Percentiles rank a stretch among this genome's conserved stretches.
phyloP scores from a whole-genome alignment of 2,797 vertebrate species.

The Pseudomugil gertrudae region DNA sequence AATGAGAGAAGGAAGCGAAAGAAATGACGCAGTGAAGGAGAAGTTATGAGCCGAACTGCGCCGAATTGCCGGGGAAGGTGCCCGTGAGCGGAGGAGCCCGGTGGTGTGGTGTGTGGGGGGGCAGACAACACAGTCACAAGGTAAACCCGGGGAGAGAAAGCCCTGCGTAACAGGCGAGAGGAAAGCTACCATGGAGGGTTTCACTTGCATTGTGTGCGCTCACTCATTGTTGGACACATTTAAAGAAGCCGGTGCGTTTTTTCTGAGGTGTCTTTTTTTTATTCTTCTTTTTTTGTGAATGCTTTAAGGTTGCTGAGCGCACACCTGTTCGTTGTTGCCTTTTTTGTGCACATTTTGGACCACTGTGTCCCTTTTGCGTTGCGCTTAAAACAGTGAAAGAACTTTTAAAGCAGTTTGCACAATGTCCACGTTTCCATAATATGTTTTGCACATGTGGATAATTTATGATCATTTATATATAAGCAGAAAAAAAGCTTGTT shows the following conservation, averaged over 20 bases:
- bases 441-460: slow-evolving; percentile 19
- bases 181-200: background rate
- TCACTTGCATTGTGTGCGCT: background rate
- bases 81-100: slow-evolving; percentile 59
- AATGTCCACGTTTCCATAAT: background rate
- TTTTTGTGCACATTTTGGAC: slow-evolving; percentile 60
- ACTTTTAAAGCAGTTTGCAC: background rate
- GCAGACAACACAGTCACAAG: slow-evolving; percentile 68
- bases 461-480: background rate
- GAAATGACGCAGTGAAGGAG: slow-evolving; percentile 22
- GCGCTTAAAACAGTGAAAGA: slow-evolving; percentile 1
- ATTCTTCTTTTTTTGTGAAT: slow-evolving; percentile 42
- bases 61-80: slow-evolving; percentile 60
- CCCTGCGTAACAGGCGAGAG: slow-evolving; percentile 6
- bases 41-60: slow-evolving; percentile 53
- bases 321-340: slow-evolving; percentile 75
- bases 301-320: slow-evolving; percentile 41
- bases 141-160: slow-evolving; percentile 61
- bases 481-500: background rate
- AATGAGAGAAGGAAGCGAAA: slow-evolving; percentile 39
- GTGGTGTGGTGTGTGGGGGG: slow-evolving; percentile 26
- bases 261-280: slow-evolving; percentile 19
- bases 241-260: slow-evolving; percentile 32
- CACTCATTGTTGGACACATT: background rate
- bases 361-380: slow-evolving; percentile 1